Conservation (phyloP, 2,888 invertebrate genomes). For the Cryptus armator region DNA sequence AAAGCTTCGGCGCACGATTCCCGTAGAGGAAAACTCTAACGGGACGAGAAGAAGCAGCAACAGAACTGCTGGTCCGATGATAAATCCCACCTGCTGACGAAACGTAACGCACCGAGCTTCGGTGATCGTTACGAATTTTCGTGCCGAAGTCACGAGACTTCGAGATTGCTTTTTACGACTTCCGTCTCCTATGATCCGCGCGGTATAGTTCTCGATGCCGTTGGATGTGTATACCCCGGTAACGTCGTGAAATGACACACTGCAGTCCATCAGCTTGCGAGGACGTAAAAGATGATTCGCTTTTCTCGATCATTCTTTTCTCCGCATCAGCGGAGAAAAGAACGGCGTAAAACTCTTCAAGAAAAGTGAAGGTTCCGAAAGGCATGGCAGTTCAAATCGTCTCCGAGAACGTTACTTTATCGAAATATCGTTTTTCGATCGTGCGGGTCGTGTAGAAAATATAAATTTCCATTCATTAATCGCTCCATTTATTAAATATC, state of each 20-base stretch:
- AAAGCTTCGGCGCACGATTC: not conserved
- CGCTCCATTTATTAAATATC: no score
- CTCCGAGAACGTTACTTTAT: no score
- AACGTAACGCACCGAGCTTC: constrained; percentile 61
- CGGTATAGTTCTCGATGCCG: constrained; percentile 8
- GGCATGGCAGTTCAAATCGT: not conserved
- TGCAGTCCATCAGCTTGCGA: constrained; percentile 67
- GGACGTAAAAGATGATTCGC: constrained; percentile 65
- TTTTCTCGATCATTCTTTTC: constrained; percentile 20
- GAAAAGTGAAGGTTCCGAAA: not conserved
- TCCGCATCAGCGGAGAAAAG: constrained; percentile 31
- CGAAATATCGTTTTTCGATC: no score
- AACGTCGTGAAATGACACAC: constrained; percentile 6
- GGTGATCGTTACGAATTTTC: constrained; percentile 60
- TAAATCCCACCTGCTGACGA: constrained; percentile 80
- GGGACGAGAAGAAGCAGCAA: constrained; percentile 33
- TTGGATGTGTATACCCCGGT: not conserved
- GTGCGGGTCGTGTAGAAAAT: no score
- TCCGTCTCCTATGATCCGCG: constrained; percentile 65
- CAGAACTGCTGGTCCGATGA: constrained; percentile 74
- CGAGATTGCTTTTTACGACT: constrained; percentile 74
- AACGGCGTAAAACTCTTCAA: not conserved
- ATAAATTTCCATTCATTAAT: no score
- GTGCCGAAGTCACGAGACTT: constrained; percentile 72
- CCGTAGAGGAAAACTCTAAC: constrained; percentile 42